Percentiles rank a stretch among this genome's conserved stretches.
phyloP scores from a whole-genome alignment of 2,797 vertebrate genomes.

The Xyrichtys novacula region DNA sequence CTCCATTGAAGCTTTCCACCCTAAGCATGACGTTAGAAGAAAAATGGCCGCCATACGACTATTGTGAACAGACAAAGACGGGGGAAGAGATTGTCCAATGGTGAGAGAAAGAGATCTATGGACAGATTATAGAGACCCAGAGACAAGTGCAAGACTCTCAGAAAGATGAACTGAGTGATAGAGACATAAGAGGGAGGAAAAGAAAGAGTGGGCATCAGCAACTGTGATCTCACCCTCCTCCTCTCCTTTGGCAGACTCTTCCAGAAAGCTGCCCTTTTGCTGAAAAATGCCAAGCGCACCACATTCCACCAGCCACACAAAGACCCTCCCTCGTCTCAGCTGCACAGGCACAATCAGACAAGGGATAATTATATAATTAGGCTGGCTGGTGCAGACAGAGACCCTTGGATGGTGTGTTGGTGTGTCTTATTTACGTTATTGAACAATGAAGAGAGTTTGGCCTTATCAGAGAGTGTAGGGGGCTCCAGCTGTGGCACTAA shows the following conservation, averaged over 20 bases:
- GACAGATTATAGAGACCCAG: slow-evolving; percentile 45
- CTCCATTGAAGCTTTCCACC: not conserved
- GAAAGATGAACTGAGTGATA: slow-evolving; percentile 48
- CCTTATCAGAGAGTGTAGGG: slow-evolving; percentile 63
- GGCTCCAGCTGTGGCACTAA: slow-evolving; percentile 64
- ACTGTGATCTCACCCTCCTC: slow-evolving; percentile 81
- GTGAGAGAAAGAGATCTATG: slow-evolving; percentile 41
- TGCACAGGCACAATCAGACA: slow-evolving; percentile 80
- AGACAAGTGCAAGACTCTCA: slow-evolving; percentile 2
- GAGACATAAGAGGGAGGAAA: slow-evolving; percentile 34
- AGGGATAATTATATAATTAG: slow-evolving; percentile 85
- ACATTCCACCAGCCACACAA: slow-evolving; percentile 83
- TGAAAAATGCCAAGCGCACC: slow-evolving; percentile 85
- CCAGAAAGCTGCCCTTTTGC: slow-evolving; percentile 86
- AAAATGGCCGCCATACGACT: not conserved
- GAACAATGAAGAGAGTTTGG: slow-evolving; percentile 70
- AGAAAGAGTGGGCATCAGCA: slow-evolving; percentile 81
- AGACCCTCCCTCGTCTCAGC: slow-evolving; percentile 79
- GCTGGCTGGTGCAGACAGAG: slow-evolving; percentile 64
- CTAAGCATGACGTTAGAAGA: not conserved
- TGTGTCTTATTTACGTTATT: slow-evolving; percentile 70
- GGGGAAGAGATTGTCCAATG: slow-evolving; percentile 54
- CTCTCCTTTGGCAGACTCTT: slow-evolving; percentile 72
- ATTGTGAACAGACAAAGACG: slow-evolving; percentile 26
- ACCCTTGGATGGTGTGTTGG: slow-evolving; percentile 72